Evolutionary conservation across 1,140 invertebrate genomes (phyloP), one percentile per base, ranked within the genome.

Genomic region (Megalopta genalis): DNA sequence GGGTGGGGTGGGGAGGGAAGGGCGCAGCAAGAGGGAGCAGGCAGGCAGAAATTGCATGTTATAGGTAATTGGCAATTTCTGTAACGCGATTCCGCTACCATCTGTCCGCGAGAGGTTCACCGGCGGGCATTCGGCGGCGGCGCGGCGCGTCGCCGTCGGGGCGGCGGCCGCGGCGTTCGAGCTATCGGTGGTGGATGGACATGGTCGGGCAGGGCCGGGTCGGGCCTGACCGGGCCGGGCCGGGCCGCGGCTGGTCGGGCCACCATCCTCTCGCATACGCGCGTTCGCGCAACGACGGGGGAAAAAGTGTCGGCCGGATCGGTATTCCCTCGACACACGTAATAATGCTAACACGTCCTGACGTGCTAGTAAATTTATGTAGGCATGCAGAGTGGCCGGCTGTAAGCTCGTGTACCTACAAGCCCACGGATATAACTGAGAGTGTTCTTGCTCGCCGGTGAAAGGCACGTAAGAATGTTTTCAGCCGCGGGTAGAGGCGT

Each of bases 21-120:
- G 52, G 21, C 0, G 6, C 18, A 57, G 21, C 7, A 8, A n/a
- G 54, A 57, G 21, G 21, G n/a, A n/a, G 52, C 54, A 84, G 69
- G 83, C 81, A 85, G 85, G 77, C 67, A 83, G 81, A 90, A 90
- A 91, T 90, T 90, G 87, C 88, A 90, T 88, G 89, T 91, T 91
- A 89, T 81, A 83, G 85, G 84, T 91, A 91, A 91, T 91, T 91
- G 90, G 90, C 89, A 90, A 91, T 91, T 90, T 91, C 88, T 91
- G 89, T 89, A 91, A 91, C 88, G 86, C 84, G 86, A 90, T 90
- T 83, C 82, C 81, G 84, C 88, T 89, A 88, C 88, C 80, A 88
- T 88, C 84, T 84, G 81, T 87, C 82, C 86, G 82, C 87, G 82
- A 76, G 80, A 80, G 62, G 69, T 73, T 82, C 59, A 62, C 83